Evolutionary conservation across 1,140 invertebrate species (phyloP), one percentile per base, ranked within the genome.

Genomic region (Meloidogyne hapla): DNA sequence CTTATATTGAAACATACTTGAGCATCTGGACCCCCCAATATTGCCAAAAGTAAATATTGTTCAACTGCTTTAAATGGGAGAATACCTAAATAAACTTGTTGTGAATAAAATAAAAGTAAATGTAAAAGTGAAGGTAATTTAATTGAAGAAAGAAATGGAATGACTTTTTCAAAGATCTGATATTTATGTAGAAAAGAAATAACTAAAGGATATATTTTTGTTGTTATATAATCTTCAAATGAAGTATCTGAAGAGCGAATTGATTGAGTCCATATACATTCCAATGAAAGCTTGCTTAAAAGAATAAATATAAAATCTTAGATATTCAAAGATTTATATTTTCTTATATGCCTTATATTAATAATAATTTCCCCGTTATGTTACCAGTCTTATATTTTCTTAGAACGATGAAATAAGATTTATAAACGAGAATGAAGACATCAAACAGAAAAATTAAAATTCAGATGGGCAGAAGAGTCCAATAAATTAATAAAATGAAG

Each of bases 111-210:
- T 21, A 76, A 42, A 23, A 76, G 21, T 48, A 76, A 63, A 25
- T 76, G 75, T 25, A 76, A 70, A n/a, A 76, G 68, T 18, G 75
- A 73, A 26, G 71, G 75, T 45, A 76, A 64, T 74, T 64, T 48
- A 42, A 64, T 45, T 33, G 42, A 38, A 23, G 18, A 62, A 42
- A 71, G 56, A 25, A 67, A 70, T 3, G 10, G 26, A 38, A 61
- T 28, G 33, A 76, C 12, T 15, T 33, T 26, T 45, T 42, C 21
- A 21, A 67, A 76, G 12, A 13, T 42, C 3, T 2, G 6, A 10
- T 9, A 33, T 26, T 23, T 25, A 15, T 65, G 69, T 3, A 76
- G 10, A 42, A 69, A 21, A n/a, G 45, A 33, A 26, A 76, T 21
- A 38, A 63, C 69, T 18, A 45, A 48, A 40, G 75, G 74, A 42